Conservation (phyloP, 2,797 vertebrate genomes). For the Vultur gryphus region DNA sequence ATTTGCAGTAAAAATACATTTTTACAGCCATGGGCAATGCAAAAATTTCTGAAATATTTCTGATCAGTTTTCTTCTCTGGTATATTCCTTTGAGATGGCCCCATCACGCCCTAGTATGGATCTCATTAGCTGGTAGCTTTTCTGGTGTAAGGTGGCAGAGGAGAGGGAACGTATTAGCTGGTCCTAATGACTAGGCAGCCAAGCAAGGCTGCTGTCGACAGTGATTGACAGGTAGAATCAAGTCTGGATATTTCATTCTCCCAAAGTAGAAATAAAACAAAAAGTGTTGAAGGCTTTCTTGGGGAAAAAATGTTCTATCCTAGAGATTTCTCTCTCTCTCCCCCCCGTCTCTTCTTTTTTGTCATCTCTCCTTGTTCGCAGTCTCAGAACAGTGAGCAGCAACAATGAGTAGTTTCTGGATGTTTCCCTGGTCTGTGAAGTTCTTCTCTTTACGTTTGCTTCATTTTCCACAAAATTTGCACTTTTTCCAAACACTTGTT, state of each 20-base stretch:
- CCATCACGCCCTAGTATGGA: not conserved
- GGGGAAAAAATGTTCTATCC: not conserved
- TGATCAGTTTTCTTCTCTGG: not conserved
- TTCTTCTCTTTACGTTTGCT: not conserved
- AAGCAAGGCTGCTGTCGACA: not conserved
- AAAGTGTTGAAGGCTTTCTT: not conserved
- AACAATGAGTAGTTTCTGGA: not conserved
- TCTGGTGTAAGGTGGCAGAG: not conserved
- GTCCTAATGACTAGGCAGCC: not conserved
- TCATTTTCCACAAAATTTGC: not conserved
- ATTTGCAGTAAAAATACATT: not conserved
- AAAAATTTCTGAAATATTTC: not conserved
- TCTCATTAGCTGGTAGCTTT: not conserved
- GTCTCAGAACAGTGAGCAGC: not conserved
- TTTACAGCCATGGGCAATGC: not conserved
- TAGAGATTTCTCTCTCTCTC: not conserved
- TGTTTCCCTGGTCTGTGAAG: not conserved
- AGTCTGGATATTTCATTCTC: not conserved
- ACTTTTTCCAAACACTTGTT: not conserved
- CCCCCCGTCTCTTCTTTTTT: not conserved
- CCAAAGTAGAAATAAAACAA: conserved; percentile 8
- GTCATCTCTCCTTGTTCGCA: not conserved
- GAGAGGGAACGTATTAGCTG: not conserved
- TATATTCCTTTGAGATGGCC: not conserved
- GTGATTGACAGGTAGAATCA: not conserved